These are phyloP conservation scores for Harpalus rufipes DNA, from an alignment of 2,888 invertebrate genomes.

Conservation along the genomic window DNA sequence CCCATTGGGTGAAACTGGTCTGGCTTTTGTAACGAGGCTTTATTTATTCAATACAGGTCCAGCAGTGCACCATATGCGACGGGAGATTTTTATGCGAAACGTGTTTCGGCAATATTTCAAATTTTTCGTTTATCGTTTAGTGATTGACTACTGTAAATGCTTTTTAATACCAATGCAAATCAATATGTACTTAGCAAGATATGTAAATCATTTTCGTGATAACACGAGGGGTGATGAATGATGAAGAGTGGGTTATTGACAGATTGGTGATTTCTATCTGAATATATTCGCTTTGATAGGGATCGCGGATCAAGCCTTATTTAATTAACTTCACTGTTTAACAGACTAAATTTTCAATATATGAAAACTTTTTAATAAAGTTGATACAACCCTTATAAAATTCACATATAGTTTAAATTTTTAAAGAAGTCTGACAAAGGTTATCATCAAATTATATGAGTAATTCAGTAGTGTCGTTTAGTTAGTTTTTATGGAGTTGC, in stretches of 20 bases:
- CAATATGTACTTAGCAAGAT: constrained; percentile 17
- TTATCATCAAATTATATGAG: no score
- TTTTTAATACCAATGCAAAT: constrained; percentile 37
- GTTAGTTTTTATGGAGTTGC: no score
- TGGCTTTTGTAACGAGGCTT: constrained; percentile 31
- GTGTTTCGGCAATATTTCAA: constrained; percentile 44
- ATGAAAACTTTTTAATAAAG: not conserved
- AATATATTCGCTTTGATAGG: not conserved
- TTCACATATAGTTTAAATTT: no score
- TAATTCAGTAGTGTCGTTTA: no score
- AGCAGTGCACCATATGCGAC: constrained; percentile 39
- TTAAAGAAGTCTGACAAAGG: no score
- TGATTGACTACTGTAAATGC: constrained; percentile 42
- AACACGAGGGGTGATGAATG: constrained; percentile 9
- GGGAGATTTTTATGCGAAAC: constrained; percentile 43
- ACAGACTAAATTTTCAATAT: not conserved
- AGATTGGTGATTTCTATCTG: not conserved
- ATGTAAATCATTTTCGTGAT: constrained; percentile 31
- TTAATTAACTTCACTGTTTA: not conserved
- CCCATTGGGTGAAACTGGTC: not conserved
- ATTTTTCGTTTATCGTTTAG: constrained; percentile 53
- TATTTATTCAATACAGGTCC: constrained; percentile 58
- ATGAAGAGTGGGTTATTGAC: not conserved
- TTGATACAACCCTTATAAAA: no score
- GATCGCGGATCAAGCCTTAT: not conserved